These are phyloP conservation scores for Nyctibius bracteatus DNA, from an alignment of 2,113 vertebrate genomes.

Conservation along the genomic window DNA sequence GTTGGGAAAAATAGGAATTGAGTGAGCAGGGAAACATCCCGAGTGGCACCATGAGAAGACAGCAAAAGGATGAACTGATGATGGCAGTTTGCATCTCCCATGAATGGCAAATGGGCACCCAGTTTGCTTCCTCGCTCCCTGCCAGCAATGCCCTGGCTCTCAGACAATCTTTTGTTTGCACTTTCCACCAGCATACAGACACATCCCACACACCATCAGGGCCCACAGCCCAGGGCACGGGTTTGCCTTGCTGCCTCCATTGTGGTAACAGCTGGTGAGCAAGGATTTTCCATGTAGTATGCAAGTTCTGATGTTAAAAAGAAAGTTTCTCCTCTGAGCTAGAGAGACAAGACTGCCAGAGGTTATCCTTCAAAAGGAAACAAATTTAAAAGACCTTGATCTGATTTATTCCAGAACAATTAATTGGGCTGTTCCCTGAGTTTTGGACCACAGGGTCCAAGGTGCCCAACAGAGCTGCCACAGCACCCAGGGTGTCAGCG, in stretches of 20 bases:
- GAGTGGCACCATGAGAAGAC: neutral
- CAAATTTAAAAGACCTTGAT: neutral
- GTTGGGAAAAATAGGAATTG: neutral
- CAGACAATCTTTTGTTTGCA: neutral
- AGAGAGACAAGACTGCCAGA: neutral
- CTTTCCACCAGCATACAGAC: neutral
- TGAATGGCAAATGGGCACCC: neutral
- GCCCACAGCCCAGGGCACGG: neutral
- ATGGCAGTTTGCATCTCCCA: neutral
- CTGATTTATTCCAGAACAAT: neutral
- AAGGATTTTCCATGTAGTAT: neutral
- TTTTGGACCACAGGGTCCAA: neutral
- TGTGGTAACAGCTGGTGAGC: neutral
- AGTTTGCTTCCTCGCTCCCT: neutral
- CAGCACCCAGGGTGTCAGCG: fast-evolving
- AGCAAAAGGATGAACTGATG: neutral
- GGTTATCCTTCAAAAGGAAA: neutral
- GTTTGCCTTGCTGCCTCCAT: neutral
- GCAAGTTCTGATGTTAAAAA: neutral
- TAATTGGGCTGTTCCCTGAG: neutral
- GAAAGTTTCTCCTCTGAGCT: neutral
- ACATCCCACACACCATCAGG: fast-evolving
- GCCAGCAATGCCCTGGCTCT: neutral
- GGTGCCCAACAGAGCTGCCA: neutral
- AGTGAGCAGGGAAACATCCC: neutral